Evolutionary conservation across 2,888 invertebrate genomes (phyloP).

Genomic region (Stegana nigrithorax): DNA sequence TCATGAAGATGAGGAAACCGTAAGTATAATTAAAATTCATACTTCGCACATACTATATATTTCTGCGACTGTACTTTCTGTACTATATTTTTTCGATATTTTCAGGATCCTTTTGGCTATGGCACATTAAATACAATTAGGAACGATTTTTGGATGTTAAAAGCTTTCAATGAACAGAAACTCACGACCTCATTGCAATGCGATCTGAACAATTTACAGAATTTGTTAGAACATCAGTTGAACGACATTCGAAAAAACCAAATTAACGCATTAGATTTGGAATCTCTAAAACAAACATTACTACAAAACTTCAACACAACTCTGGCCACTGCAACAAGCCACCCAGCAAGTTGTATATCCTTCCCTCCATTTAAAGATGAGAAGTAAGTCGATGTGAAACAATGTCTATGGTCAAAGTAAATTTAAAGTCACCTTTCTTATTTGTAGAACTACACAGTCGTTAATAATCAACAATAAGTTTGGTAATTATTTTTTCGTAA

Average conservation of each 20-base stretch:
- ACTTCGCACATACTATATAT: too few relatives aligned
- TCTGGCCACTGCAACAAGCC: background rate
- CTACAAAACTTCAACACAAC: background rate
- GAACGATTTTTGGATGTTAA: background rate
- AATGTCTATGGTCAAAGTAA: too few relatives aligned
- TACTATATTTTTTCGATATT: background rate
- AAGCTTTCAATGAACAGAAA: background rate
- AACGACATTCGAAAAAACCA: background rate
- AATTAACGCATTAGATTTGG: background rate
- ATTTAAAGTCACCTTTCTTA: background rate
- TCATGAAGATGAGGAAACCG: background rate
- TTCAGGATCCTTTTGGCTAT: background rate
- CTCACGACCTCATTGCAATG: background rate
- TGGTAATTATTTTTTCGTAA: too few relatives aligned
- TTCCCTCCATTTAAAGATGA: too few relatives aligned
- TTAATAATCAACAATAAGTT: background rate
- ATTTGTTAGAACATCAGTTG: background rate
- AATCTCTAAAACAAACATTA: background rate
- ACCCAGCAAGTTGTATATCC: too few relatives aligned
- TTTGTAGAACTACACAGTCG: background rate
- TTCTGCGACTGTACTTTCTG: background rate
- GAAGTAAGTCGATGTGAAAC: too few relatives aligned
- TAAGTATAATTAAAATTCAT: too few relatives aligned
- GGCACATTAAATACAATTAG: background rate
- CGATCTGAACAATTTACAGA: too few relatives aligned